These are phyloP conservation scores for Capreolus pygargus DNA, from an alignment of 2,113 vertebrate genomes.

Conservation along the genomic window DNA sequence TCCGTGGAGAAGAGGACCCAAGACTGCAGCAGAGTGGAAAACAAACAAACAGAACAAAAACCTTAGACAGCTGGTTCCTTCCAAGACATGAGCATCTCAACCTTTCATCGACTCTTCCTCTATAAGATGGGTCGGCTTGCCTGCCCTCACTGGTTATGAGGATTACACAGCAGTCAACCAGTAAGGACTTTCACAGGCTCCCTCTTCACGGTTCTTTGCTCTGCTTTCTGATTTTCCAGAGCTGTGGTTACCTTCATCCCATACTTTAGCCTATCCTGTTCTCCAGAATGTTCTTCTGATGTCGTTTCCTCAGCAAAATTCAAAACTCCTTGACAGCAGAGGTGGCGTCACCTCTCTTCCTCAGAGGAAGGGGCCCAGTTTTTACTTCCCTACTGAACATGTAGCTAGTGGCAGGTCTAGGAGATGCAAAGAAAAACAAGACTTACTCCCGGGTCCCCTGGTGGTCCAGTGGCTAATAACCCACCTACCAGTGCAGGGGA, in stretches of 20 bases:
- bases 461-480: neutral
- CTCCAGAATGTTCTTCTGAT: slow-evolving; percentile 8
- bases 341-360: neutral
- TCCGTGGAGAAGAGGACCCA: neutral
- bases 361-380: neutral
- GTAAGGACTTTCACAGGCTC: neutral
- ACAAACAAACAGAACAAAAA: neutral
- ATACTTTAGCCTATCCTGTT: neutral
- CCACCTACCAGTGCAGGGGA: neutral
- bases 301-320: neutral
- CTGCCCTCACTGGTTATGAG: neutral
- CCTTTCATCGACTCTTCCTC: neutral
- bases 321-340: neutral
- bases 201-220: neutral
- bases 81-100: neutral
- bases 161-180: neutral
- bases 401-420: neutral
- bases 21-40: neutral
- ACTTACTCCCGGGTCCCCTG: neutral
- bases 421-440: neutral
- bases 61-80: neutral
- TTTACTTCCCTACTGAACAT: neutral
- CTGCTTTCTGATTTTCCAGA: neutral
- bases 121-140: neutral
- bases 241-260: neutral